Evolutionary conservation across 2,113 vertebrate genomes (phyloP), one percentile per base, ranked within the genome.

Genomic region (Emydura subglobosa): DNA sequence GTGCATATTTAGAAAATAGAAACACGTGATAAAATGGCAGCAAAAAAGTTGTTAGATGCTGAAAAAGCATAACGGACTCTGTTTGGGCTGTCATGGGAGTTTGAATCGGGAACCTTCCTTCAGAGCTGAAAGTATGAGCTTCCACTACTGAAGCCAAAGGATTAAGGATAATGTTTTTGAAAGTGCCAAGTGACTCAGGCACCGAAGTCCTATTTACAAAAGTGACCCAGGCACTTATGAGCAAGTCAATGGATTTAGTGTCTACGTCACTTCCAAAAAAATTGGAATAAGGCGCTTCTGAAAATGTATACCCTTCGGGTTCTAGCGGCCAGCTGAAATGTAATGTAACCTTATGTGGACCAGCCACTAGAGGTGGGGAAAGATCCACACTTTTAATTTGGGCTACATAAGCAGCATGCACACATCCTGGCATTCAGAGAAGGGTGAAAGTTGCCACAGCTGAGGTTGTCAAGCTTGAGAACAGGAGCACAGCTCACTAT

Each of bases 1-100:
- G 72, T 91, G 89, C 9, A 55, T 68, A 84, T 55, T 55, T 22
- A 94, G 83, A 10, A 24, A 25, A 59, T 82, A 89, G 0, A 50
- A 91, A 87, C 92, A 0, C 55, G 84, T 61, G 86, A 31, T 25
- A 93, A 34, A 94, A 94, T 42, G 53, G 53, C 93, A 96, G 92
- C 83, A 79, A 91, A 76, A 88, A 87, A 19, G 85, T 89, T 90
- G 96, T 86, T 54, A 21, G 10, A 74, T 16, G 51, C 16, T 74
- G 9, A 39, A 19, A 72, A 39, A 72, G 19, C 39, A 21, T 39
- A 72, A 72, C n/a, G 39, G 65, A 72, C 51, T 50, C 50, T 53
- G 51, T 72, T 22, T 72, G n/a, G n/a, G 44, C 78, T 86, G 19
- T 50, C 79, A 86, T 2, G 22, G 51, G 80, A 78, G 10, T 39